These are phyloP conservation scores for Drosophila eohydei DNA, from an alignment of 2,888 invertebrate genomes.

Conservation along the genomic window DNA sequence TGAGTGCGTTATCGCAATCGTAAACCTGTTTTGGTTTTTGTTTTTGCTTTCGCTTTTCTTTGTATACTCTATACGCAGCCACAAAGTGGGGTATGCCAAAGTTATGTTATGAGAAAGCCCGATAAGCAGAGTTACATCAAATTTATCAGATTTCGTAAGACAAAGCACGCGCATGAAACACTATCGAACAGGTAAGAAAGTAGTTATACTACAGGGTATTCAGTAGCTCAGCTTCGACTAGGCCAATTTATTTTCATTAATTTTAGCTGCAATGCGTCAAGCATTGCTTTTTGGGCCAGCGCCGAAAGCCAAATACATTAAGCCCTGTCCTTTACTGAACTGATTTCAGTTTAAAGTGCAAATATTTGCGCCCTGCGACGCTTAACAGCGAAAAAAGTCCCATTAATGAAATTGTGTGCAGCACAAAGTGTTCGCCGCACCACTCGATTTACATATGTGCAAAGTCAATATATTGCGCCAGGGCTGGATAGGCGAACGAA, in stretches of 20 bases:
- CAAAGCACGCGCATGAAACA: neutral
- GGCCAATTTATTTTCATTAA: neutral
- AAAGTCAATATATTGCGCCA: conserved; percentile 4
- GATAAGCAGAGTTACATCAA: too few species aligned
- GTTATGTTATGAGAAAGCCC: neutral
- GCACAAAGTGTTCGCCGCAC: conserved; percentile 41
- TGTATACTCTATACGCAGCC: neutral
- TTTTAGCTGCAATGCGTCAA: conserved; percentile 22
- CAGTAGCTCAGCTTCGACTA: neutral
- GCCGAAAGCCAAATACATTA: conserved; percentile 52
- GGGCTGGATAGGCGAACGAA: conserved; percentile 7
- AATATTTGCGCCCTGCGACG: conserved; percentile 66
- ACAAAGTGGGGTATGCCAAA: neutral
- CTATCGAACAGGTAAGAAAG: neutral
- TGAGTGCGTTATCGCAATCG: conserved; percentile 52
- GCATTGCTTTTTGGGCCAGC: conserved; percentile 42
- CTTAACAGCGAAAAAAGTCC: conserved; percentile 49
- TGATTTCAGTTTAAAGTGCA: conserved; percentile 66
- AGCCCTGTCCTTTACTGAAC: conserved; percentile 45
- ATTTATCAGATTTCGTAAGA: too few species aligned
- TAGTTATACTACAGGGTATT: conserved; percentile 15
- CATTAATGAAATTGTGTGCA: conserved; percentile 72
- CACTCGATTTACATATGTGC: conserved; percentile 50
- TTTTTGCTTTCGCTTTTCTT: conserved; percentile 21
- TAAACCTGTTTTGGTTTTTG: conserved; percentile 45